Conservation (phyloP, 2,113 vertebrate species). For the Sturnus vulgaris region DNA sequence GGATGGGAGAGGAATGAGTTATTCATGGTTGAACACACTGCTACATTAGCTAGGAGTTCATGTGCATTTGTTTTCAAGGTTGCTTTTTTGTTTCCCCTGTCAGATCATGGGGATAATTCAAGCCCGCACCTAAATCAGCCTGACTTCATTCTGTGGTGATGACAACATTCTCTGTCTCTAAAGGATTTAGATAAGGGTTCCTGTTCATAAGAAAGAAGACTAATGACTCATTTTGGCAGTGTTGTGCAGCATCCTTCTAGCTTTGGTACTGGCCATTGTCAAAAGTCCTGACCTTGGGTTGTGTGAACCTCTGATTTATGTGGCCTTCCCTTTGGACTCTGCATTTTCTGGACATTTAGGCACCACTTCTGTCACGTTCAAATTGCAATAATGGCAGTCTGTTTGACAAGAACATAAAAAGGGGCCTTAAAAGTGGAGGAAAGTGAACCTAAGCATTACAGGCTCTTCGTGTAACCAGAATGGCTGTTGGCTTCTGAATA, state of each 20-base stretch:
- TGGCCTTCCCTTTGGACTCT: neutral
- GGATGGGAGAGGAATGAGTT: neutral
- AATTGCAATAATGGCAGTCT: neutral
- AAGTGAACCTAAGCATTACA: neutral
- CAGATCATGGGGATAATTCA: neutral
- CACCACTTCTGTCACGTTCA: neutral
- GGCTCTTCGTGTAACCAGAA: neutral
- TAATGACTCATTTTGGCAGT: neutral
- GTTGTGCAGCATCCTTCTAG: neutral
- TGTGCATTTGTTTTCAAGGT: neutral
- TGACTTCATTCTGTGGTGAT: neutral
- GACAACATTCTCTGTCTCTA: accelerated
- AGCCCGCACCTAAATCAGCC: neutral
- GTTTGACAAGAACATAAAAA: neutral
- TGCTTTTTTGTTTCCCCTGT: neutral
- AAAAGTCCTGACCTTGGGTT: neutral
- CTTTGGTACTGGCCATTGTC: neutral
- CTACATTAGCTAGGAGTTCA: neutral
- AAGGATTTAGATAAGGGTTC: neutral
- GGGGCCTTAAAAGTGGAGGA: neutral
- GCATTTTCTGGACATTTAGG: neutral
- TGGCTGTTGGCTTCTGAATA: neutral
- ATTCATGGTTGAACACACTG: neutral
- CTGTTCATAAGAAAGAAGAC: neutral
- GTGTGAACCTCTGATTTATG: neutral